Base-by-base conservation (phyloP, 2,797 vertebrate genomes). In the Acridotheres tristis region DNA sequence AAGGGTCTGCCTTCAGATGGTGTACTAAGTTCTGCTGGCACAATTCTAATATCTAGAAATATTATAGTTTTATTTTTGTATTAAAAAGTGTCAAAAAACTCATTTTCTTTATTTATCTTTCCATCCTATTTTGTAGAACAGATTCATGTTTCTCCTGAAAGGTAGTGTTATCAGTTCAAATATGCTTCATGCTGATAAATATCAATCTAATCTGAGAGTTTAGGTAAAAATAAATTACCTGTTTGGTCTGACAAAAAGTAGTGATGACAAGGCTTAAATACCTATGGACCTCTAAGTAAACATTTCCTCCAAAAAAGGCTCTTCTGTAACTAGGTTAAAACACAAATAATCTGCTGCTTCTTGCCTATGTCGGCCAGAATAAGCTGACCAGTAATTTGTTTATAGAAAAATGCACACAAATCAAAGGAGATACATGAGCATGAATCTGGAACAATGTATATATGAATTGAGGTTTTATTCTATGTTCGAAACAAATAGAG, bases 311-410 rank as follows among this genome's bases (percentile, higher is more conserved):
- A 65, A 47, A 84, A 47, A 78, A 81, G 61, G 21, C 47, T 84
- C 27, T 72, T 68, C 73, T 21, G 19, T 62, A 94, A 81, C 66
- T 88, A 66, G 69, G 58, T 90, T 88, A 86, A 90, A 86, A 81
- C 74, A 89, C 30, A 87, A 85, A 88, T 89, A 62, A 90, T 81
- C 40, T 90, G 65, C 50, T 81, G 47, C 69, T 15, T 63, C 30
- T 91, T 91, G 72, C 32, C 38, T 66, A 1, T 75, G 57, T 48
- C 7, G 9, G 26, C 58, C 9, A 1, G 53, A 90, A 68, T 94
- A 86, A 76, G 14, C 69, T 93, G 65, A 40, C 21, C 59, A 57
- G 62, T 91, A 82, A 75, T 94, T 36, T 93, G 38, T 95, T 88
- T 75, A 40, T 43, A 67, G 29, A 71, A 79, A 90, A 95, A 68